Percentiles rank a stretch among this genome's conserved stretches.
phyloP scores from a whole-genome alignment of 2,888 invertebrate species.

The Lithosia quadra region DNA sequence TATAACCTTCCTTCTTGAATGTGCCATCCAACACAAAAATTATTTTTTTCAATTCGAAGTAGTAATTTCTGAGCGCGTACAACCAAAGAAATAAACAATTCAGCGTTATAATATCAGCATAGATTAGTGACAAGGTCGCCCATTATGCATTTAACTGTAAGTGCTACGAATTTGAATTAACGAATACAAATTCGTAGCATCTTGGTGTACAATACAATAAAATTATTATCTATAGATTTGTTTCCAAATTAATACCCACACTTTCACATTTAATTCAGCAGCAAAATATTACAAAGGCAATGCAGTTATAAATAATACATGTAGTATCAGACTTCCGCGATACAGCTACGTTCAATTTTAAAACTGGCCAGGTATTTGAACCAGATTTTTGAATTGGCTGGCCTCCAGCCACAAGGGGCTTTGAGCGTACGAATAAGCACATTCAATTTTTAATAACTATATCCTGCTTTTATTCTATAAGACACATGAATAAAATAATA shows the following conservation, averaged over 20 bases:
- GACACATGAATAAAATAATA: constrained; percentile 21
- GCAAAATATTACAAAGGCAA: constrained; percentile 8
- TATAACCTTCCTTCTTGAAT: no score
- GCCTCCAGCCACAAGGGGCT: constrained; percentile 52
- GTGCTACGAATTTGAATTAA: no score
- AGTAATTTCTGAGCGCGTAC: no score
- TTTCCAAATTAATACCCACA: background rate
- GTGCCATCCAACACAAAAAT: no score
- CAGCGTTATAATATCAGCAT: no score
- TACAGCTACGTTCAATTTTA: constrained; percentile 53
- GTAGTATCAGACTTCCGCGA: constrained; percentile 27
- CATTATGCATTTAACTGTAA: no score
- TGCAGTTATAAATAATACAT: constrained; percentile 9
- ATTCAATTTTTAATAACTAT: constrained; percentile 57
- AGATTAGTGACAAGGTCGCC: no score
- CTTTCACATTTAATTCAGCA: background rate
- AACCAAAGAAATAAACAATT: no score
- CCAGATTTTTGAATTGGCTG: constrained; percentile 61
- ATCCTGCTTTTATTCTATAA: constrained; percentile 42
- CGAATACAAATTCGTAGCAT: no score
- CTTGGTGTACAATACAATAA: no score
- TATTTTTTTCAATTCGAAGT: no score
- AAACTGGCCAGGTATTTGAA: constrained; percentile 57
- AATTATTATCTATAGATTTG: background rate
- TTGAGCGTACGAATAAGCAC: constrained; percentile 55